Base-by-base conservation (phyloP, 2,797 vertebrate species). In the Botia kubotai region DNA sequence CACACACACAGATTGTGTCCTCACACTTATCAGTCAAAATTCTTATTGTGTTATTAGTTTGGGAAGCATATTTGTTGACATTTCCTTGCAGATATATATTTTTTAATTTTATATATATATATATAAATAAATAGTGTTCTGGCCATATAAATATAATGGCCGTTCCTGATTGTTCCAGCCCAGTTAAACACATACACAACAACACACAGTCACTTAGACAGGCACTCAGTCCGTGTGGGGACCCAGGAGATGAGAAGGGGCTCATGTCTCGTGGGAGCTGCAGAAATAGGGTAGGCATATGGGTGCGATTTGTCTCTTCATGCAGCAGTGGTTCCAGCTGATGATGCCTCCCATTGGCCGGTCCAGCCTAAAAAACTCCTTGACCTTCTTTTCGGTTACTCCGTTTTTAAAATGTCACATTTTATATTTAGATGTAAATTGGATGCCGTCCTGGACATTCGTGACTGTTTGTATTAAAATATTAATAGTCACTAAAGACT, bases 221-320 rank as follows among this genome's bases (percentile, higher is more conserved):
- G 65, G 33, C 76, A 60, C 16, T 10, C 16, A 16, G 1, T 8
- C 4, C 16, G 11, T 60, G 46, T 17, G 53, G n/a, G 29, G 46
- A 43, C 70, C 29, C 63, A 43, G 3, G 26, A 39, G 43, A 70
- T 36, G 26, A 50, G 17, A 71, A 11, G 43, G 74, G 55, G 33
- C 4, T 4, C 43, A 62, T 4, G 58, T 21, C 58, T 29, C 23
- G 14, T 17, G 60, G 60, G 60, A 63, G 14, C 26, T 23, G 6
- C 11, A 7, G 13, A 63, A 63, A 33, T 63, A 17, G 29, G 6
- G 33, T 33, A 63, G 33, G 60, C 60, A 63, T 63, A 63, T 63
- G 60, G 60, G 60, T 63, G 60, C 23, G 26, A 63, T 63, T 63
- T 63, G 23, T 63, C 14, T 63, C 14, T 63, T 63, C 26, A 63